Evolutionary conservation across 1,140 invertebrate genomes (phyloP).

Genomic region (Chrysoperla carnea): DNA sequence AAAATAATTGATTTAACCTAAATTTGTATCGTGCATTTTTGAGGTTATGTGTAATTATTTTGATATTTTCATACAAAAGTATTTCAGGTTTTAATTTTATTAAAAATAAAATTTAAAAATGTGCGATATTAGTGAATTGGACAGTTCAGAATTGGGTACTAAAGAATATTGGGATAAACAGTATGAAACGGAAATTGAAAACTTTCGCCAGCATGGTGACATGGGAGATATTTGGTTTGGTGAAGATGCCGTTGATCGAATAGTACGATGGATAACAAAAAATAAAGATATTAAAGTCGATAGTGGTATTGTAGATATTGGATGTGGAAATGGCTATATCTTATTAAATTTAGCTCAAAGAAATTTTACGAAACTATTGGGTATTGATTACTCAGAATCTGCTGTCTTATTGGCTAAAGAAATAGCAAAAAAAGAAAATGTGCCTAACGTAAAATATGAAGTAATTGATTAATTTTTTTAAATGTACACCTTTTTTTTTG

Average conservation of each 20-base stretch:
- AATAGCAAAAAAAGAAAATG: conserved; percentile 30
- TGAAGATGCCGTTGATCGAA: conserved; percentile 46
- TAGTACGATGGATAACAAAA: conserved; percentile 40
- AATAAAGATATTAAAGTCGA: conserved; percentile 18
- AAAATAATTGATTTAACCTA: not conserved
- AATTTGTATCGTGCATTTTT: not conserved
- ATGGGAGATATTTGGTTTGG: conserved; percentile 84
- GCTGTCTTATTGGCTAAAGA: conserved; percentile 51
- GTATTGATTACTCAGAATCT: conserved; percentile 62
- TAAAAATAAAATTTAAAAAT: not conserved
- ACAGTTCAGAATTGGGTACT: conserved; percentile 54
- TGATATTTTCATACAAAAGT: too few species aligned
- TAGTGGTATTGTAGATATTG: conserved; percentile 38
- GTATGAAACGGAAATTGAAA: conserved; percentile 57
- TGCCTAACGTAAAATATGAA: conserved; percentile 28
- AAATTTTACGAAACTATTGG: conserved; percentile 50
- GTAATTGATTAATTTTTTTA: conserved; percentile 16
- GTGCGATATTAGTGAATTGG: conserved; percentile 27
- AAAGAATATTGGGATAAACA: conserved; percentile 62
- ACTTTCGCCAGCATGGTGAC: conserved; percentile 64
- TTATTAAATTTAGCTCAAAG: conserved; percentile 50
- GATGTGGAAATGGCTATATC: conserved; percentile 79
- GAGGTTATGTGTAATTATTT: too few species aligned
- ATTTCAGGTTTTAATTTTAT: not conserved
- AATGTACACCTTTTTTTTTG: too few species aligned